Base-by-base conservation (phyloP, 2,888 invertebrate species). In the Gari tellinella region DNA sequence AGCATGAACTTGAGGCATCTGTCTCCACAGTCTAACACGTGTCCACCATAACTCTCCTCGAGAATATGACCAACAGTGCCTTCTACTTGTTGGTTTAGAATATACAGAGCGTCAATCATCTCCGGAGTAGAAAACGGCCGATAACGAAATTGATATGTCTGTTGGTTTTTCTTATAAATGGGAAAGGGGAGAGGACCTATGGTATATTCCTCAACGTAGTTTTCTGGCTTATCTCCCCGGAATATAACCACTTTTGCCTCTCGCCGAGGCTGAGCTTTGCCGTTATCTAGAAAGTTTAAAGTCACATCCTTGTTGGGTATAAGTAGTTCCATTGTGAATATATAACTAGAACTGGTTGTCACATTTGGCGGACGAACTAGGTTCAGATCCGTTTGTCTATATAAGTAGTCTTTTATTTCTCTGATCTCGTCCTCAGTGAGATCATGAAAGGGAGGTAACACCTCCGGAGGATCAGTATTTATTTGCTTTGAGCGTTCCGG, bases 151-250 rank as follows among this genome's bases (percentile, higher is more conserved):
- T 83, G 79, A 12, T 82, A 79, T 0, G 81, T 74, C 49, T 74
- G 53, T 1, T 57, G 52, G 10, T 53, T 51, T n/a, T 79, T 45
- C 37, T 82, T 74, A n/a, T 73, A 61, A 0, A 40, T 64, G 1
- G 86, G 85, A 1, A 85, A 68, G 5, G 87, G 85, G 31, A 88
- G 62, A 3, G 86, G 86, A 4, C 84, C 84, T 0, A 88, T 85
- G 8, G 77, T 62, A 41, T 82, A 86, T 57, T 89, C 88, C 48
- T 86, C 82, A 2, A 87, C 77, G n/a, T 80, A 76, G 0, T 85
- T 83, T 14, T 72, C 79, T 7, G 52, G 23, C 40, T 55, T 56
- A 61, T 88, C 86, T 14, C 88, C 88, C 25, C 88, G 73, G 60
- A 85, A 84, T 45, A 89, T 69, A 1, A 86, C 55, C 21, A 87